Evolutionary conservation across 2,888 invertebrate species (phyloP).

Genomic region (Drosophila anomelani): DNA sequence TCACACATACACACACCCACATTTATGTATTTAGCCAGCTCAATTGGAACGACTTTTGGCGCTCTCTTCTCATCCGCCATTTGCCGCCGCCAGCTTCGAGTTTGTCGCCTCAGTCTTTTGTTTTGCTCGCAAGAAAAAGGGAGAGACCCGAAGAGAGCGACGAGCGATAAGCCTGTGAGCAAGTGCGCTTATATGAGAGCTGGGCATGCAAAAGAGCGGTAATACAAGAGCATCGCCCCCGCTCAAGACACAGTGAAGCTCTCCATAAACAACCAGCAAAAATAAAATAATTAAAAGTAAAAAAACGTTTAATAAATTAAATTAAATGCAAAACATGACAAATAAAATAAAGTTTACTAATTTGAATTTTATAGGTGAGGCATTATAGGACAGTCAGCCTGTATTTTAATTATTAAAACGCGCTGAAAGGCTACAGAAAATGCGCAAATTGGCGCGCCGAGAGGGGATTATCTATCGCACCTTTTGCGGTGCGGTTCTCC

Average conservation of each 20-base stretch:
- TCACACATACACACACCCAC: not conserved
- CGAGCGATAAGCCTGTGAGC: slow-evolving; percentile 2
- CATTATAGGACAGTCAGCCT: not conserved
- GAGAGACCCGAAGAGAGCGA: not conserved
- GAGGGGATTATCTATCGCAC: slow-evolving; percentile 8
- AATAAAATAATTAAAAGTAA: not conserved
- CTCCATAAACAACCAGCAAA: not conserved
- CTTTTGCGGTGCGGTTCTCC: slow-evolving; percentile 16
- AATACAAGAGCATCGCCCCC: slow-evolving; percentile 37
- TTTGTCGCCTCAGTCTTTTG: slow-evolving; percentile 75
- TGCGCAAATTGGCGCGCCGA: slow-evolving; percentile 53
- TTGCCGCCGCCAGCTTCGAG: slow-evolving; percentile 46
- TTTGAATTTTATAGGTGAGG: not conserved
- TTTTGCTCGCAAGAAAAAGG: slow-evolving; percentile 42
- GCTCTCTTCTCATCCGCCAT: slow-evolving; percentile 34
- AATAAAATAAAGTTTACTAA: not conserved
- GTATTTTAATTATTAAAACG: slow-evolving; percentile 60
- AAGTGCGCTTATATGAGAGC: slow-evolving; percentile 9
- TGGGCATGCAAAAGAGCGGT: slow-evolving; percentile 11
- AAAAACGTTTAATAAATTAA: too few relatives aligned
- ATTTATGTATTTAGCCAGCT: slow-evolving; percentile 17
- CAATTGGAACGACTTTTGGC: slow-evolving; percentile 43
- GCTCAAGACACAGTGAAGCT: slow-evolving; percentile 16
- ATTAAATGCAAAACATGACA: not conserved
- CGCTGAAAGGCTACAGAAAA: slow-evolving; percentile 28